Conservation (phyloP, 2,888 invertebrate genomes). For the Idaea straminata region DNA sequence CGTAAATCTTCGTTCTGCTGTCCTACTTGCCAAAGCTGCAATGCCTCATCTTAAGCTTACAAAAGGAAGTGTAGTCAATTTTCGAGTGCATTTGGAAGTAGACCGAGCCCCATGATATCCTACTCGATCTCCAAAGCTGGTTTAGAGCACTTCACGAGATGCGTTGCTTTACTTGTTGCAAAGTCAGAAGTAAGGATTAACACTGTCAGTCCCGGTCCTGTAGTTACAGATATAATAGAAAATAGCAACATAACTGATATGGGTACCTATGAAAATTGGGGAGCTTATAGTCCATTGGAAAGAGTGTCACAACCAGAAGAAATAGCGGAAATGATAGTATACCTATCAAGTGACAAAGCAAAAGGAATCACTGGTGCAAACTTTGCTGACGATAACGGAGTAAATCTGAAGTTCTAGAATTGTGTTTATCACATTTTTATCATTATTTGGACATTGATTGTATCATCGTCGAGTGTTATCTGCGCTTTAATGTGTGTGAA, state of each 20-base stretch:
- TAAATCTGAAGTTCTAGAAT: conserved; percentile 3
- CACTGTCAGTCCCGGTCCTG: conserved; percentile 37
- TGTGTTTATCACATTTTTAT: conserved; percentile 7
- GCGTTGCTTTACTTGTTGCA: conserved; percentile 83
- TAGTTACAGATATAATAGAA: conserved; percentile 69
- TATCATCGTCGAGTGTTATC: no score
- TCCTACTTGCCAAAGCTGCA: conserved; percentile 26
- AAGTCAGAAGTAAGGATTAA: conserved; percentile 85
- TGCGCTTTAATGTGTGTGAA: no score
- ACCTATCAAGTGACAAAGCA: conserved; percentile 22
- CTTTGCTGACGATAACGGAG: conserved; percentile 30
- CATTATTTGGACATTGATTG: background rate
- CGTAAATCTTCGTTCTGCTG: conserved; percentile 27
- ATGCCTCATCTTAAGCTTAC: conserved; percentile 25
- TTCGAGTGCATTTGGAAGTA: conserved; percentile 17
- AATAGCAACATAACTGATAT: conserved; percentile 27
- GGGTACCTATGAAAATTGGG: conserved; percentile 4
- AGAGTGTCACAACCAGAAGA: conserved; percentile 20
- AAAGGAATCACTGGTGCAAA: conserved; percentile 25
- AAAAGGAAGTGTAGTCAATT: conserved; percentile 38
- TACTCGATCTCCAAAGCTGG: conserved; percentile 42
- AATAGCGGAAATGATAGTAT: conserved; percentile 19
- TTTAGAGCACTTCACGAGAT: conserved; percentile 39
- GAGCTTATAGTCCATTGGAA: conserved; percentile 12
- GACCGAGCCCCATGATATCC: conserved; percentile 53